Evolutionary conservation across 2,113 vertebrate species (phyloP).

Genomic region (Anoura caudifer): DNA sequence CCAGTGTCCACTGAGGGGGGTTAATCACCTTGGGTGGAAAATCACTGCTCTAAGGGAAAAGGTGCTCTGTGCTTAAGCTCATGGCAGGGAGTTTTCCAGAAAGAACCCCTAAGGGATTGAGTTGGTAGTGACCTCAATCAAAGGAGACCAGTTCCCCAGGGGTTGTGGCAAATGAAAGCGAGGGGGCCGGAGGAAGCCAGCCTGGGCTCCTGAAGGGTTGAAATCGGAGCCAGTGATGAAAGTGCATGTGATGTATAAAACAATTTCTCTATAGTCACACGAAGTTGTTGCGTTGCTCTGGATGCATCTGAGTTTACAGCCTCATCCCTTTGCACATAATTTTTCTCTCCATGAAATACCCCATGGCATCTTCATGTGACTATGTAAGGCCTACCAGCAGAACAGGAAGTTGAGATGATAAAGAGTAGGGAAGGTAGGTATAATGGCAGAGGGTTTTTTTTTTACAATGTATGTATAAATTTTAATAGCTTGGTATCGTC

Average conservation of each 20-base stretch:
- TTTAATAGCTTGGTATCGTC: conserved; percentile 54
- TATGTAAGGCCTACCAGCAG: neutral
- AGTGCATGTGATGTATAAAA: neutral
- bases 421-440: neutral
- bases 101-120: neutral
- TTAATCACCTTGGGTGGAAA: neutral
- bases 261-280: neutral
- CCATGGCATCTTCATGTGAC: conserved; percentile 12
- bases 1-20: neutral
- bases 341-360: conserved; percentile 24
- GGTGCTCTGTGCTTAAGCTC: neutral
- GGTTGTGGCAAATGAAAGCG: neutral
- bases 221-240: neutral
- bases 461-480: conserved; percentile 44
- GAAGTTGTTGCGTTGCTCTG: neutral
- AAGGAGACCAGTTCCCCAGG: neutral
- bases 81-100: neutral
- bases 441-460: neutral
- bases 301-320: conserved; percentile 21
- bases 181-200: neutral
- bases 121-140: neutral
- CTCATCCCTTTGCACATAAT: conserved; percentile 25
- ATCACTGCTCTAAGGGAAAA: neutral
- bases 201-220: neutral
- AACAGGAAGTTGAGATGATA: conserved; percentile 16